Conservation (phyloP, 1,140 invertebrate genomes). For the Tribolium madens region DNA sequence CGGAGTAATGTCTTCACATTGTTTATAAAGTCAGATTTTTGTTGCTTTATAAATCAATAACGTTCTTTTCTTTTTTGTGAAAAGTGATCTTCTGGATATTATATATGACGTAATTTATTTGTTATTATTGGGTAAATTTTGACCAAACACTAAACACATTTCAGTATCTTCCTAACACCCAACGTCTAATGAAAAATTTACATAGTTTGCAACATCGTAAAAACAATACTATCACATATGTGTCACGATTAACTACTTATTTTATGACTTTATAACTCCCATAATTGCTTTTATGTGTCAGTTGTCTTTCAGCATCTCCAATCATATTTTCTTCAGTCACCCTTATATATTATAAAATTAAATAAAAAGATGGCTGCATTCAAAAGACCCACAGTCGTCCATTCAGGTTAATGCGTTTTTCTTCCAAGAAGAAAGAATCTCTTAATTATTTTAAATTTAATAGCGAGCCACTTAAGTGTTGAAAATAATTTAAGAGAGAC, state of each 20-base stretch:
- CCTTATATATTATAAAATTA: background rate
- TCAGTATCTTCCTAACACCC: background rate
- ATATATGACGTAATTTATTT: too few relatives aligned
- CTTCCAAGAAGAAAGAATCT: slow-evolving; percentile 26
- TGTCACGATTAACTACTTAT: background rate
- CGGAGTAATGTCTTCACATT: too few relatives aligned
- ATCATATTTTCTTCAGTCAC: background rate
- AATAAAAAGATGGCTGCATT: background rate
- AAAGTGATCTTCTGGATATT: too few relatives aligned
- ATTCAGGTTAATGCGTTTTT: slow-evolving; percentile 14
- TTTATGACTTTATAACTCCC: background rate
- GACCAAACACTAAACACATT: background rate
- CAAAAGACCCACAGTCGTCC: background rate
- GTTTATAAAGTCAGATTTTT: too few relatives aligned
- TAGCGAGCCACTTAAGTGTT: slow-evolving; percentile 31
- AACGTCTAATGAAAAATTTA: slow-evolving; percentile 1
- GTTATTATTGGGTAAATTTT: background rate
- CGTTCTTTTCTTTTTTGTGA: too few relatives aligned
- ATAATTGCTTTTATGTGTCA: slow-evolving; percentile 5
- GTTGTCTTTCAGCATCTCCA: background rate
- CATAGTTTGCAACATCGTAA: slow-evolving; percentile 2
- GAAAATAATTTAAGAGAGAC: slow-evolving; percentile 33
- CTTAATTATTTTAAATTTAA: slow-evolving; percentile 39
- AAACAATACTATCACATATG: background rate
- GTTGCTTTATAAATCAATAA: too few relatives aligned